A percentile compares a stretch with the other conserved stretches of the same genome.
Evolutionary conservation across 2,797 vertebrate species (phyloP).

Genomic region (Muscicapa striata): DNA sequence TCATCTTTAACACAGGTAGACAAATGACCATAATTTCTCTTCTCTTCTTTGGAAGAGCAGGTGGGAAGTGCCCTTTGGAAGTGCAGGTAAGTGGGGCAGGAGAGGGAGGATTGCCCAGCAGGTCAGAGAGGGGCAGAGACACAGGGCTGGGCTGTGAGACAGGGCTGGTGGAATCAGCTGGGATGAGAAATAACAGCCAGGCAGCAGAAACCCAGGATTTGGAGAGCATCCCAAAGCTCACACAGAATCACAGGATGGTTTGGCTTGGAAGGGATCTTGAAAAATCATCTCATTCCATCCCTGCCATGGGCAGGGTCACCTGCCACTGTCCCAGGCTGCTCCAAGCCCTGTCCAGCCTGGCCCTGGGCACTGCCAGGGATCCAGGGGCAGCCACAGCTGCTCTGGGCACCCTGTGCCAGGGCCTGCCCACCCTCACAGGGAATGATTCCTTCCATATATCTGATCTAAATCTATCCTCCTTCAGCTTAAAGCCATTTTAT

Average conservation of each 20-base stretch:
- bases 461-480: background rate
- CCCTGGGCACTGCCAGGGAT: background rate
- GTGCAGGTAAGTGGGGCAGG: background rate
- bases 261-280: background rate
- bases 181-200: background rate
- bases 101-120: background rate
- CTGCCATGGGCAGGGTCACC: background rate
- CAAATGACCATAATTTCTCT: background rate
- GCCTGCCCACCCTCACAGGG: accelerated
- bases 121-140: background rate
- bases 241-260: background rate
- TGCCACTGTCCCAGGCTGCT: accelerated
- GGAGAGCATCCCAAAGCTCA: background rate
- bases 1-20: background rate
- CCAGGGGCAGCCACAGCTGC: background rate
- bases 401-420: background rate
- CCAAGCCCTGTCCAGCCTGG: background rate
- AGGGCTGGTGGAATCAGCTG: background rate
- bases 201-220: background rate
- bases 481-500: background rate
- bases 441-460: accelerated
- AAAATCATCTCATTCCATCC: accelerated
- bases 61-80: background rate
- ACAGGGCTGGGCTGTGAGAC: background rate
- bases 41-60: background rate